phyloP scores from a whole-genome alignment of 35 echinoderm and acorn worm genomes.

The Eucidaris tribuloides region DNA sequence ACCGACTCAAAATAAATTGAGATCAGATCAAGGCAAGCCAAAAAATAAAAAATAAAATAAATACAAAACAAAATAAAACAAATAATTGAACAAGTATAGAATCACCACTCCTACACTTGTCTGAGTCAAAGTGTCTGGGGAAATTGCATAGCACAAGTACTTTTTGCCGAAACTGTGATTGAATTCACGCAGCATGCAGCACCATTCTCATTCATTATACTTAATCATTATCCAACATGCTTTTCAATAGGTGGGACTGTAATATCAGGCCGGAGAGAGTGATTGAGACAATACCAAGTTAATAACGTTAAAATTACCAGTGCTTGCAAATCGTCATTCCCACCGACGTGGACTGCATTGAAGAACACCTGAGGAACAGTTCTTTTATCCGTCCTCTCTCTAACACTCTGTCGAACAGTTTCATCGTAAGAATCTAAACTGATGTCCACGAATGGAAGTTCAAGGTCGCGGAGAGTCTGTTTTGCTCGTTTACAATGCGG shows the following conservation, averaged over 20 bases:
- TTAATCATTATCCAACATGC: neutral
- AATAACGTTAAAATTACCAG: slow-evolving; percentile 60
- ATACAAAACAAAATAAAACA: no score
- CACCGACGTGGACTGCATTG: slow-evolving; percentile 75
- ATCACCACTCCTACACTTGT: no score
- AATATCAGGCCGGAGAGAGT: neutral
- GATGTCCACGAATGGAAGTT: slow-evolving; percentile 66
- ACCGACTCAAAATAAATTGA: no score
- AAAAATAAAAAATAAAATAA: no score
- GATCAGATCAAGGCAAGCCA: no score
- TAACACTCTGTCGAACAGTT: slow-evolving; percentile 56
- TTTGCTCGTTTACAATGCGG: slow-evolving; percentile 88
- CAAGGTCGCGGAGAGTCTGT: slow-evolving; percentile 39
- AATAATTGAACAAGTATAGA: no score
- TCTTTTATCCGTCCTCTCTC: slow-evolving; percentile 51
- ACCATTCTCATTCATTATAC: neutral
- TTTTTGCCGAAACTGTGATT: neutral
- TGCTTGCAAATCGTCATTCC: slow-evolving; percentile 82
- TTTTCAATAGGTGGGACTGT: neutral
- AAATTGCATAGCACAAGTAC: neutral
- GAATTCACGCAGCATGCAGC: neutral
- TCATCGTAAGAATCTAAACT: slow-evolving; percentile 74
- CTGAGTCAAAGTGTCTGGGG: no score
- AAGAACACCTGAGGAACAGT: slow-evolving; percentile 98
- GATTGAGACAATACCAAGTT: neutral